Evolutionary conservation across 1,140 invertebrate genomes (phyloP), one percentile per base, ranked within the genome.

Genomic region (Heliconius melpomene): DNA sequence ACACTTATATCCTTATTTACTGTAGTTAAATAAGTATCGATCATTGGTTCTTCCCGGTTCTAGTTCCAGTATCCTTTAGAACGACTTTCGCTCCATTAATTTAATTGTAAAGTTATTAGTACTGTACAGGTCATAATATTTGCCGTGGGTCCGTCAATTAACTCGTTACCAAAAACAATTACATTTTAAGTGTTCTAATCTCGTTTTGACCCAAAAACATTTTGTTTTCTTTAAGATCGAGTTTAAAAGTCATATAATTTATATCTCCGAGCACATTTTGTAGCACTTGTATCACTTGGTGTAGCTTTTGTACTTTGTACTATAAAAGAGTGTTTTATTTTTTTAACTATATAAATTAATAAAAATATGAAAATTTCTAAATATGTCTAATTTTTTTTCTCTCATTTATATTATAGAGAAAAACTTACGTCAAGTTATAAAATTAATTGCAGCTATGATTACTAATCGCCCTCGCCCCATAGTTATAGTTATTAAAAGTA

Each of bases 121-220:
- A 20, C 75, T 66, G 57, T 66, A 16, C 9, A 66, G 23, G 57
- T 70, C 46, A 76, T n/a, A 71, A 71, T 76, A 46, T 76, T 70
- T 70, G 75, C 36, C 23, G 32, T 70, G 9, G 23, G 36, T 70
- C 38, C 23, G 23, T 50, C 75, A 76, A 76, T 76, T 76, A 76
- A 50, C 75, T 70, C n/a, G 23, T 70, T 76, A 76, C 38, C 7
- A 46, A 70, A 76, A 40, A 36, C 60, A 70, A 76, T 76, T 32
- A 29, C 8, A 38, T 46, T 76, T 20, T 75, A 75, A 75, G 38
- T 60, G 32, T 60, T 60, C 75, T 60, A 76, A 76, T 40, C 40
- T 70, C 74, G n/a, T 70, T 23, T 20, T 46, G 57, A 50, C 75
- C 57, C 32, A 66, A 26, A 57, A 40, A 75, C 36, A 13, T 66